Conservation (phyloP, 2,888 invertebrate species). For the Stenoptilia bipunctidactyla region DNA sequence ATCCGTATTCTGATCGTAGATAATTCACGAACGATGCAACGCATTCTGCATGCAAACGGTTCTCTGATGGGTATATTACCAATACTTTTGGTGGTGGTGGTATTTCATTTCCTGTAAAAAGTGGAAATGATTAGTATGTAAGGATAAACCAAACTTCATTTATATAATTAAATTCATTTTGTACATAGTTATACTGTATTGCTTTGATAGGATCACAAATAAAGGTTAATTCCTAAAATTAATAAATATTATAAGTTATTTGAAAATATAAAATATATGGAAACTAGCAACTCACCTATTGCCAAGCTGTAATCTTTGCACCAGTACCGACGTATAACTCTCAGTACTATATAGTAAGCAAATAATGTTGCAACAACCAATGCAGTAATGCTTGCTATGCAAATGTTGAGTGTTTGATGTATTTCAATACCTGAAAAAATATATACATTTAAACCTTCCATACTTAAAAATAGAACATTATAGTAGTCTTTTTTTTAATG, state of each 20-base stretch:
- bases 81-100: constrained; percentile 50
- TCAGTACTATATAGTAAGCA: constrained; percentile 46
- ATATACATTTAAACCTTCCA: too few relatives aligned
- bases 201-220: neutral
- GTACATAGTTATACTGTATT: too few relatives aligned
- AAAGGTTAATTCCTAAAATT: neutral
- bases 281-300: constrained; percentile 21
- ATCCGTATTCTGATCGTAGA: constrained; percentile 46
- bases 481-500: too few relatives aligned
- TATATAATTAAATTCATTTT: neutral
- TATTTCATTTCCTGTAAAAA: constrained; percentile 33
- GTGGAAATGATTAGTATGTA: neutral
- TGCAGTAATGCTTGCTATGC: constrained; percentile 53
- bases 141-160: neutral
- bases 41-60: constrained; percentile 50
- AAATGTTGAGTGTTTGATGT: constrained; percentile 34
- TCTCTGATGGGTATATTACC: constrained; percentile 45
- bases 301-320: constrained; percentile 38
- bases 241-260: neutral
- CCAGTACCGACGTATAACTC: constrained; percentile 40
- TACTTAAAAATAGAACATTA: too few relatives aligned
- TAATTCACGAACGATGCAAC: constrained; percentile 45
- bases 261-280: neutral
- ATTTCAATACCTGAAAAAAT: too few relatives aligned
- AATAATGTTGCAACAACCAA: constrained; percentile 48